These are phyloP conservation scores for Gnathonemus echidnorhynchus DNA, from an alignment of 2,113 vertebrate species.

Conservation along the genomic window DNA sequence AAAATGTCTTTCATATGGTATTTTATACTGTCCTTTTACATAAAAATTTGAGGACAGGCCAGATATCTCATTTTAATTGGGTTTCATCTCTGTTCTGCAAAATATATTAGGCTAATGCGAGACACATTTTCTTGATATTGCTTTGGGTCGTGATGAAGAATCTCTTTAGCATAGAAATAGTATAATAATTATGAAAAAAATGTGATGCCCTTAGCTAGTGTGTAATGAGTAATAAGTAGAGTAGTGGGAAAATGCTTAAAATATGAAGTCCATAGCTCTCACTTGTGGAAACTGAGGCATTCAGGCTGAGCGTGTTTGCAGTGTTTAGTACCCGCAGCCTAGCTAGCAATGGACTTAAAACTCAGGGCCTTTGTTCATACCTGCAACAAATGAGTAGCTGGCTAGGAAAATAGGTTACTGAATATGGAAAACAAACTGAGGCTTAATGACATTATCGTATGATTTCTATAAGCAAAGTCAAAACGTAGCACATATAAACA, in stretches of 20 bases:
- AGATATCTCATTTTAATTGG: neutral
- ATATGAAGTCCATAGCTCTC: neutral
- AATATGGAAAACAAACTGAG: neutral
- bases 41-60: neutral
- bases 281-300: neutral
- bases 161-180: neutral
- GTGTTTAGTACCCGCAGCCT: neutral
- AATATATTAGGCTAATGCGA: neutral
- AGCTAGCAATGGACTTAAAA: neutral
- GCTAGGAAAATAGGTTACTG: neutral
- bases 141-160: neutral
- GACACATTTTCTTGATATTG: neutral
- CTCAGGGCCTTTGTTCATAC: neutral
- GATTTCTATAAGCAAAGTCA: neutral
- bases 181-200: neutral
- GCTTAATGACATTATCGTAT: neutral
- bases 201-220: neutral
- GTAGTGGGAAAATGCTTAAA: neutral
- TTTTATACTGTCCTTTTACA: slow-evolving; percentile 1
- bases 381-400: neutral
- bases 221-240: neutral
- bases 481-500: neutral
- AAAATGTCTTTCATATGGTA: slow-evolving; percentile 5
- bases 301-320: neutral
- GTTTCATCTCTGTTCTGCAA: neutral